Evolutionary conservation across 2,113 vertebrate species (phyloP).

Genomic region (Symphodus melops): DNA sequence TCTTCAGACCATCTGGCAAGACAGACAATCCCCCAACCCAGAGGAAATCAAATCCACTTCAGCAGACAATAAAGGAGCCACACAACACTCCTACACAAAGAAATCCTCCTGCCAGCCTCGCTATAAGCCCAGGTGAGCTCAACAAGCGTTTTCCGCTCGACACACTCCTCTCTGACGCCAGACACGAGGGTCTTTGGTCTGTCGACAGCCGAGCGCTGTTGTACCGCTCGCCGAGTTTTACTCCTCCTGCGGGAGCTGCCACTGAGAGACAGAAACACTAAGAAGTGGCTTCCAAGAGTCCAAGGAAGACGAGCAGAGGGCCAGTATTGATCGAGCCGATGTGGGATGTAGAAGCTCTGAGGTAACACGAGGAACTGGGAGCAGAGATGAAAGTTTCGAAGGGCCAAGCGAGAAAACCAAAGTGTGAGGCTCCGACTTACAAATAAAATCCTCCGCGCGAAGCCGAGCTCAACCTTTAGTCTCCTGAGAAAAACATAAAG

Average conservation of each 20-base stretch:
- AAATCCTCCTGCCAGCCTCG: conserved; percentile 39
- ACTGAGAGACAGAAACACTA: conserved; percentile 13
- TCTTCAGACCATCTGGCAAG: conserved; percentile 44
- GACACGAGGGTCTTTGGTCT: not conserved
- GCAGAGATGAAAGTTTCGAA: not conserved
- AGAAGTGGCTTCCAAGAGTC: conserved; percentile 18
- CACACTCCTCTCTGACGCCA: conserved; percentile 7
- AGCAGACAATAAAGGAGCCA: conserved; percentile 29
- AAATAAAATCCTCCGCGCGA: not conserved
- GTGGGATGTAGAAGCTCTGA: conserved; percentile 15
- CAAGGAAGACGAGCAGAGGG: conserved; percentile 12
- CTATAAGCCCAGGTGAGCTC: conserved; percentile 36
- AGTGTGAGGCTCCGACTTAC: not conserved
- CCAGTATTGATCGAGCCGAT: conserved; percentile 46
- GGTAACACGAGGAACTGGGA: conserved; percentile 3
- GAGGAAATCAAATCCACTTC: conserved; percentile 47
- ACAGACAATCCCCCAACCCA: not conserved
- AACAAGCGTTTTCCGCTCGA: not conserved
- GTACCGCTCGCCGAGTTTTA: conserved; percentile 26
- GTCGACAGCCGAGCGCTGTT: conserved; percentile 17
- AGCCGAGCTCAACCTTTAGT: not conserved
- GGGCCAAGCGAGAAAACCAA: not conserved
- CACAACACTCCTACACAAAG: conserved; percentile 33
- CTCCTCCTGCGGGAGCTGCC: conserved; percentile 8
- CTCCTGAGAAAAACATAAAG: not conserved